Evolutionary conservation across 2,113 vertebrate species (phyloP).

Genomic region (Morphnarchus princeps): DNA sequence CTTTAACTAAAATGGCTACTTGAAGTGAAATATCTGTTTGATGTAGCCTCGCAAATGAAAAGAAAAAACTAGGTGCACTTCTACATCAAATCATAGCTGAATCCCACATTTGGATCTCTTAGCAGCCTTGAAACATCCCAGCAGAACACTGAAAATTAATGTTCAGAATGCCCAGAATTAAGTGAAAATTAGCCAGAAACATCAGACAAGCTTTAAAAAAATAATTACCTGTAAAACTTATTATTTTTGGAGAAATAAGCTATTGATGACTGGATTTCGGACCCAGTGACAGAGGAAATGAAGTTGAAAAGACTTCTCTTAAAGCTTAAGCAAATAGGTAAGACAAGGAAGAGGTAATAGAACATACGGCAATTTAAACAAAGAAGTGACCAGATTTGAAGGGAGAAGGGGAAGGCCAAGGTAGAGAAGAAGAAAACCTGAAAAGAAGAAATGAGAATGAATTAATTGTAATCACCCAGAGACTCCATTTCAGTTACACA

Average conservation of each 20-base stretch:
- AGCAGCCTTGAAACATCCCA: neutral
- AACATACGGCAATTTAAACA: neutral
- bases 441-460: constrained; percentile 59
- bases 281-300: constrained; percentile 46
- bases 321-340: constrained; percentile 13
- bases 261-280: constrained; percentile 46
- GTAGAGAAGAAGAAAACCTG: constrained; percentile 55
- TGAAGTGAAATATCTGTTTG: neutral
- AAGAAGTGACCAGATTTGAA: constrained; percentile 16
- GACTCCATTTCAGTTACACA: neutral
- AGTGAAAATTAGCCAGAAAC: neutral
- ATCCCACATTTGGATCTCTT: neutral
- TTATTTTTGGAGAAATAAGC: constrained; percentile 31
- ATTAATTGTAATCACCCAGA: constrained; percentile 33
- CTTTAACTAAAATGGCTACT: neutral
- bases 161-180: neutral
- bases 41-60: neutral
- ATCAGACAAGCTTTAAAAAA: constrained; percentile 13
- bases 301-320: constrained; percentile 50
- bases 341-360: constrained; percentile 15
- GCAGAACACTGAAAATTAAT: neutral
- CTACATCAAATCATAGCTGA: neutral
- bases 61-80: neutral
- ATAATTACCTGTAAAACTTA: constrained; percentile 48
- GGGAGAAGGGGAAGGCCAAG: constrained; percentile 30